Evolutionary conservation across 1,140 invertebrate species (phyloP).

Genomic region (Saccostrea echinata): DNA sequence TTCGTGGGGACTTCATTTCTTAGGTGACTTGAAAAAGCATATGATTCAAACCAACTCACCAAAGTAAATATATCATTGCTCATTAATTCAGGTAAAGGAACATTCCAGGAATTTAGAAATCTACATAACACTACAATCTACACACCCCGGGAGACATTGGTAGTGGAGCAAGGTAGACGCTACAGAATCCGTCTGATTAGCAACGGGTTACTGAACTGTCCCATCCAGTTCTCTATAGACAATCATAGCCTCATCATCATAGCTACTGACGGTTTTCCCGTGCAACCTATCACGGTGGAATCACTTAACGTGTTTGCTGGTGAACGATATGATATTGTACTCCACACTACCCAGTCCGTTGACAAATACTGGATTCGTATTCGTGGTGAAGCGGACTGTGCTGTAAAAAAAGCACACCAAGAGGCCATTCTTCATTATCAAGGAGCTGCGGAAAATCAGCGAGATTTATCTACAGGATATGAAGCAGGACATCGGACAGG

Average conservation of each 20-base stretch:
- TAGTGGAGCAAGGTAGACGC: conserved; percentile 72
- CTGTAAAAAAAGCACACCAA: conserved; percentile 86
- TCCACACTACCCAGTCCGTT: conserved; percentile 86
- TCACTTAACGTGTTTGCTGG: conserved; percentile 66
- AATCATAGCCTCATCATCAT: conserved; percentile 66
- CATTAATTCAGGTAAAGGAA: conserved; percentile 45
- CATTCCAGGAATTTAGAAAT: conserved; percentile 28
- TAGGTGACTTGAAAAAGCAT: too few relatives aligned
- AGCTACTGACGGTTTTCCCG: conserved; percentile 64
- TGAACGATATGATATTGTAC: conserved; percentile 86
- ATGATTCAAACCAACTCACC: too few relatives aligned
- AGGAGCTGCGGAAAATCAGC: conserved; percentile 58
- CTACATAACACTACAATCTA: conserved; percentile 13
- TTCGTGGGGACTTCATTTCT: too few relatives aligned
- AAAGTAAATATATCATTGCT: not conserved
- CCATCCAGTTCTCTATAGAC: conserved; percentile 80
- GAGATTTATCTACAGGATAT: conserved; percentile 85
- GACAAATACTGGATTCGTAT: conserved; percentile 92
- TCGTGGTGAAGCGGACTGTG: conserved; percentile 89
- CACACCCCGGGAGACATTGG: conserved; percentile 63
- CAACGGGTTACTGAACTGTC: conserved; percentile 89
- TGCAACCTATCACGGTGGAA: conserved; percentile 60
- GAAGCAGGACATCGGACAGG: conserved; percentile 78
- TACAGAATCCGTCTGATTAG: conserved; percentile 94
- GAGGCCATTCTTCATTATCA: conserved; percentile 82